Conservation (phyloP, 2,797 vertebrate species). For the Pterois miles region DNA sequence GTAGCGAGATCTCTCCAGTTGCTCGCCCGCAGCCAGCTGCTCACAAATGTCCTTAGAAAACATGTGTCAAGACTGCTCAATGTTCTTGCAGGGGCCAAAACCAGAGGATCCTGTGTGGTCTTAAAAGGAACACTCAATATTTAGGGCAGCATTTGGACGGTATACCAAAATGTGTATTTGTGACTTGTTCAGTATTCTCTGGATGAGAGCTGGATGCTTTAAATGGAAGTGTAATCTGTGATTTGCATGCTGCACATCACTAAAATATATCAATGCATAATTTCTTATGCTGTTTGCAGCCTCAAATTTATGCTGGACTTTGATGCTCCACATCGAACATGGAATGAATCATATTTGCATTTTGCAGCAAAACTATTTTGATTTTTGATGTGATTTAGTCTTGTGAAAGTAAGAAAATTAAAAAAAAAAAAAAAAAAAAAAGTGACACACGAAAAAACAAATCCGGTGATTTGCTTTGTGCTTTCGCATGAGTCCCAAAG, state of each 20-base stretch:
- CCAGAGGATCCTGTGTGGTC: background rate
- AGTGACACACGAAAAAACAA: constrained; percentile 10
- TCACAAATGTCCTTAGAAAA: constrained; percentile 36
- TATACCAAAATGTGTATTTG: background rate
- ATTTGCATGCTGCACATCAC: background rate
- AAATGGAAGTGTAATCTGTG: background rate
- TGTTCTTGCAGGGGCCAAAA: constrained; percentile 1
- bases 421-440: background rate
- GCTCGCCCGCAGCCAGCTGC: constrained; percentile 18
- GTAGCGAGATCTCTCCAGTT: constrained; percentile 24
- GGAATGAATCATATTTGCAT: constrained; percentile 21
- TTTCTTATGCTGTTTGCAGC: constrained; percentile 33
- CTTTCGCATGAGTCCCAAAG: background rate
- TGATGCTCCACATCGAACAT: constrained; percentile 25
- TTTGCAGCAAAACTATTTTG: constrained; percentile 5
- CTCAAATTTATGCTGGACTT: constrained; percentile 26
- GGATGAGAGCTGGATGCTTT: background rate
- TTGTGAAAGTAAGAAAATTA: background rate
- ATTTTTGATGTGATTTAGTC: constrained; percentile 1
- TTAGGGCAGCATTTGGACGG: background rate
- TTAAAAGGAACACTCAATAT: background rate
- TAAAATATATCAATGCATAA: background rate
- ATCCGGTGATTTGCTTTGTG: constrained; percentile 21
- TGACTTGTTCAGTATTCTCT: background rate
- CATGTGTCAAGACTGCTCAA: background rate